Evolutionary conservation across 2,797 vertebrate genomes (phyloP), one percentile per base, ranked within the genome.

Genomic region (Scolopax bukidnonensis): DNA sequence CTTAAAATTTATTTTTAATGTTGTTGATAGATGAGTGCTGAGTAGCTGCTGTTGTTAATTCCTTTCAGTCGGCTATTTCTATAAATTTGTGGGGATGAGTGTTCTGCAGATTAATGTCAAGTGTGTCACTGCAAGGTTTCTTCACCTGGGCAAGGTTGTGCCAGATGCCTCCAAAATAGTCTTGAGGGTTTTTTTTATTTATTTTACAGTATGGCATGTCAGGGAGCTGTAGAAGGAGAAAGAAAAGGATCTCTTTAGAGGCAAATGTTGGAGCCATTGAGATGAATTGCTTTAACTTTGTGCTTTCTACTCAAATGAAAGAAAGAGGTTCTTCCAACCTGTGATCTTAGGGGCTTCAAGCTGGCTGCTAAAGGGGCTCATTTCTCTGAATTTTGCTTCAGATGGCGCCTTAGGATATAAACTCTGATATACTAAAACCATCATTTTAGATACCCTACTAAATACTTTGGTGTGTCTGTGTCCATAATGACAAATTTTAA

Each of bases 1-100:
- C 27, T 68, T 91, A 21, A 63, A 59, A 70, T 91, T 95, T 92
- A 70, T 63, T 92, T 95, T 85, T 89, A 74, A 77, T 77, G 48
- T 56, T 91, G 30, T 57, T 73, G 74, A 45, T 60, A 74, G 79
- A 54, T 67, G 64, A 91, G 61, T 91, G 63, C 47, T 65, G 59
- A 84, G 74, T 79, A 89, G 48, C 54, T 84, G 63, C 4, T 3
- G 30, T 70, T 76, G n/a, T 78, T 86, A 47, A 54, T 76, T 92
- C 40, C n/a, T 76, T 87, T 82, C 87, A 73, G 74, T 63, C 59
- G 82, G 38, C 59, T 87, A 18, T 61, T 89, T 64, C 81, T 76
- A 14, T 76, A 79, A 73, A 87, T 87, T 84, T 84, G 24, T 92
- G 68, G 5, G 68, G 59, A 65, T 33, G 21, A 61, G 5, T 48